Conservation (phyloP, 1,140 invertebrate species). For the Lamellibrachia luymesi region DNA sequence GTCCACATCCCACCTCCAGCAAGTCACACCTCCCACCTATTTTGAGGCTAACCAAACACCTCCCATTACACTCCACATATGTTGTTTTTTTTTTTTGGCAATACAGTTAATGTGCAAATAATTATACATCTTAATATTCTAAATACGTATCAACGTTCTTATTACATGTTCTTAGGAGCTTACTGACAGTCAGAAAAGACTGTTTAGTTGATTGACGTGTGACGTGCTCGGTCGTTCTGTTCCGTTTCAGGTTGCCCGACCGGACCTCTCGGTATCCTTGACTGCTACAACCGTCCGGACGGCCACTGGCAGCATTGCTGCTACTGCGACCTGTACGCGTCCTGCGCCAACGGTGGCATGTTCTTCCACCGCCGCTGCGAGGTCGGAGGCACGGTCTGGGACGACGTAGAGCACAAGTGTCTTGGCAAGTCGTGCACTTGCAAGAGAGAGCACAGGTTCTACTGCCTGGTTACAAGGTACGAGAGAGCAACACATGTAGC, state of each 20-base stretch:
- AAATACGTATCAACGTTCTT: too few species aligned
- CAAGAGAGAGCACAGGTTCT: not conserved
- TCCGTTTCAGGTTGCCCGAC: not conserved
- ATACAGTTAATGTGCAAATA: too few species aligned
- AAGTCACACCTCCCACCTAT: too few species aligned
- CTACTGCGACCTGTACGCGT: constrained; percentile 32
- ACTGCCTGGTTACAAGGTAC: not conserved
- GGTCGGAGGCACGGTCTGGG: constrained; percentile 32
- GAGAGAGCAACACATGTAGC: not conserved
- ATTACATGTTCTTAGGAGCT: not conserved
- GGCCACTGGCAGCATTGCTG: constrained; percentile 37
- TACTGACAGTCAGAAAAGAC: not conserved
- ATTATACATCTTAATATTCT: too few species aligned
- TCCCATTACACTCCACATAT: too few species aligned
- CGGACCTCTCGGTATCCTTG: constrained; percentile 29
- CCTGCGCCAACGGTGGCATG: constrained; percentile 35
- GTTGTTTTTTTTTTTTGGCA: too few species aligned
- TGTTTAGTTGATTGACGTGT: not conserved
- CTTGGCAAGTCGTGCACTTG: not conserved
- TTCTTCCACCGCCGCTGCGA: not conserved
- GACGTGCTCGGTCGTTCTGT: not conserved
- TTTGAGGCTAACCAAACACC: too few species aligned
- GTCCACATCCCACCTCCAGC: too few species aligned
- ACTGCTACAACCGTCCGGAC: constrained; percentile 25
- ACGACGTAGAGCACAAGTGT: constrained; percentile 34